Evolutionary conservation across 2,888 invertebrate genomes (phyloP).

Genomic region (Eristalinus aeneus): DNA sequence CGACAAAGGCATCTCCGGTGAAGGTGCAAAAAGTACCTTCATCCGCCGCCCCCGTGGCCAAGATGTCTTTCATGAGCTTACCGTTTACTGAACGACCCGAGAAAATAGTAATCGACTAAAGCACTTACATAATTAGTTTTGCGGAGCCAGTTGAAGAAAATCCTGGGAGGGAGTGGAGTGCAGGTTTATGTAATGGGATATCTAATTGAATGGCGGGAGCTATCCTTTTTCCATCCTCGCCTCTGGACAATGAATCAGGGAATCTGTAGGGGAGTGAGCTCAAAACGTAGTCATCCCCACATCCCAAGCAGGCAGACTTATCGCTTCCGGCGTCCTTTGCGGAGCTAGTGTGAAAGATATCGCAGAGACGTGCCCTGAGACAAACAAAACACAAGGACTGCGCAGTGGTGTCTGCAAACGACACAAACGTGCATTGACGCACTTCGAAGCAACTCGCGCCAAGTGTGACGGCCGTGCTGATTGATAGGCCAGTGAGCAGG

Average conservation of each 20-base stretch:
- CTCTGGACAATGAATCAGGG: constrained; percentile 16
- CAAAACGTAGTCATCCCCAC: not conserved
- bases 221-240: not conserved
- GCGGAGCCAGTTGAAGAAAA: not conserved
- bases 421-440: not conserved
- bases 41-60: not conserved
- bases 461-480: not conserved
- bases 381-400: not conserved
- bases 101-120: constrained; percentile 55
- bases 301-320: too few relatives aligned
- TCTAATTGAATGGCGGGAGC: constrained; percentile 1
- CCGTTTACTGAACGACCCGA: constrained; percentile 21
- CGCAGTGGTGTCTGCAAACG: not conserved
- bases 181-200: constrained; percentile 15
- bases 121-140: constrained; percentile 59
- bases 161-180: not conserved
- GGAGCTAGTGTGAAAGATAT: constrained; percentile 13
- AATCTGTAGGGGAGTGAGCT: constrained; percentile 5
- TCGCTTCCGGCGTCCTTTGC: too few relatives aligned
- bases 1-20: constrained; percentile 12
- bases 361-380: not conserved
- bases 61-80: not conserved
- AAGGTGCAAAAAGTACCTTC: constrained; percentile 29
- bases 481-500: constrained; percentile 2
- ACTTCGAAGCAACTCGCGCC: not conserved